Evolutionary conservation across 1,140 invertebrate species (phyloP).

Genomic region (Branchinecta lynchi): DNA sequence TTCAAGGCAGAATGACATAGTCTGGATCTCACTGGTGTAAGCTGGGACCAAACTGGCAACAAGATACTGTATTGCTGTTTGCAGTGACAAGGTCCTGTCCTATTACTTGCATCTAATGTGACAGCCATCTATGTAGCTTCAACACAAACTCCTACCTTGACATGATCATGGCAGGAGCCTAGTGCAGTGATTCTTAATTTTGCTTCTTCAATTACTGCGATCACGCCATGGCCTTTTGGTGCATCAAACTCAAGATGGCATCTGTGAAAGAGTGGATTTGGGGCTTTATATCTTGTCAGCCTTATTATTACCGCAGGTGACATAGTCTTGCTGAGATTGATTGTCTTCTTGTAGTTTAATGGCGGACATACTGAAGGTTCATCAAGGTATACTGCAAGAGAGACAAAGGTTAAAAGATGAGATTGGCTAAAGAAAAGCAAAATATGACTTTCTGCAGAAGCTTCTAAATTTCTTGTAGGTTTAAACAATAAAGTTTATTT

Average conservation of each 20-base stretch:
- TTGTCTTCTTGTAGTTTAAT: background rate
- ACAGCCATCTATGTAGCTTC: no score
- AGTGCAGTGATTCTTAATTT: background rate
- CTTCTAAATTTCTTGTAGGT: no score
- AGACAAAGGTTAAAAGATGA: background rate
- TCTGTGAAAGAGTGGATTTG: constrained; percentile 1
- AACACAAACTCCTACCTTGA: background rate
- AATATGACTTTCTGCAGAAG: no score
- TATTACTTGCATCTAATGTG: no score
- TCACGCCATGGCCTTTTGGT: background rate
- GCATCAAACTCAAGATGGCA: constrained; percentile 1
- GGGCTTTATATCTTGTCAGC: background rate
- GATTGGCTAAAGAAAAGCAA: no score
- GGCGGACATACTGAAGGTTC: background rate
- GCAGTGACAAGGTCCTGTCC: no score
- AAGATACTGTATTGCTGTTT: no score
- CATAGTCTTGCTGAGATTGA: background rate
- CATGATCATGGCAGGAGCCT: constrained; percentile 4
- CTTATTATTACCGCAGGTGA: background rate
- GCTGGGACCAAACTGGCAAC: no score
- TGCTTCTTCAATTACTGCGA: constrained; percentile 2
- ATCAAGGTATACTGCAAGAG: constrained; percentile 9
- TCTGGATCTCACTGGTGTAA: no score
- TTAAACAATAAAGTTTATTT: no score
- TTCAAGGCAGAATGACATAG: no score